Percentiles rank a stretch among this genome's conserved stretches.
phyloP scores from a whole-genome alignment of 2,113 vertebrate species.

The Atractosteus spatula region DNA sequence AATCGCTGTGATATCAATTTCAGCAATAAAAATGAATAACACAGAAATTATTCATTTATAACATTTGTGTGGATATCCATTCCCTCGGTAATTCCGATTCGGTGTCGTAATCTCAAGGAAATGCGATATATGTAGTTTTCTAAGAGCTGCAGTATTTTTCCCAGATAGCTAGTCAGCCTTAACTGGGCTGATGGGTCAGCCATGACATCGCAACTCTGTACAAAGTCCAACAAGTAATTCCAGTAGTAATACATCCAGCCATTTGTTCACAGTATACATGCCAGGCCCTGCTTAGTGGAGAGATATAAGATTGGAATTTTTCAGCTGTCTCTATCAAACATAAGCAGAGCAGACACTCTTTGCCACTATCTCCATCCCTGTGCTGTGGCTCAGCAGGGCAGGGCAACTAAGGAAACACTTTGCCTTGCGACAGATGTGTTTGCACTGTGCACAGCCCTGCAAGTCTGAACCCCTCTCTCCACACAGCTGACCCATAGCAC shows the following conservation, averaged over 20 bases:
- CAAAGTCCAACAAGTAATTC: too few relatives aligned
- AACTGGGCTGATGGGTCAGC: not conserved
- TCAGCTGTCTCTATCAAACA: not conserved
- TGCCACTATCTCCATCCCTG: not conserved
- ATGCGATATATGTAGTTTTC: too few relatives aligned
- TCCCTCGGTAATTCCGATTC: too few relatives aligned
- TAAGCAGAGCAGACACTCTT: not conserved
- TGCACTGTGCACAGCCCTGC: not conserved
- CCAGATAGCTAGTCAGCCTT: not conserved
- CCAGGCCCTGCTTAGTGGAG: not conserved
- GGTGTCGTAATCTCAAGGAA: too few relatives aligned
- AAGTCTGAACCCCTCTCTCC: not conserved
- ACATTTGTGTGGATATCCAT: too few relatives aligned
- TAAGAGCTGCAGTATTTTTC: not conserved
- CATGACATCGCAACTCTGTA: not conserved
- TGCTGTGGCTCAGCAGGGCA: not conserved
- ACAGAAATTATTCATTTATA: too few relatives aligned
- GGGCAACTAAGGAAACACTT: not conserved
- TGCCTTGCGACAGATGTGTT: not conserved
- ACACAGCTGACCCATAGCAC: slow-evolving; percentile 16
- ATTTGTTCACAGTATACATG: not conserved
- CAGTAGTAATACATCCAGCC: not conserved
- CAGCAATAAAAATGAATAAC: too few relatives aligned
- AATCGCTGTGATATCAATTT: too few relatives aligned
- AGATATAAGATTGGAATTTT: not conserved